Base-by-base conservation (phyloP, 2,888 invertebrate species). In the Liposcelis brunnea region DNA sequence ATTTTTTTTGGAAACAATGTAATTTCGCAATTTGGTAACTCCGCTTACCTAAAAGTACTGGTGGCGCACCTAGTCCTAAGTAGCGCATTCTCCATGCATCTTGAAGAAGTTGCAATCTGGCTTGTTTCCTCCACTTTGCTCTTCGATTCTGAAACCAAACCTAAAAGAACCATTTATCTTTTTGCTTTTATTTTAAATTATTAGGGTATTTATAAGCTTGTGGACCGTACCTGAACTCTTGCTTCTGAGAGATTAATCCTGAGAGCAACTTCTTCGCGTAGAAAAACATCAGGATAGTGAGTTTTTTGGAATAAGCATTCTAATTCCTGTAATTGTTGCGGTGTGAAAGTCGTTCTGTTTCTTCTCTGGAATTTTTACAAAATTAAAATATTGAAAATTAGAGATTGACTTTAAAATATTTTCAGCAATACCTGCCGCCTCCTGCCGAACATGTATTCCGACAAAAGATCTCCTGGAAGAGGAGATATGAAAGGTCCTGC, bases 221-320 rank as follows among this genome's bases (percentile, higher is more conserved):
- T n/a, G 32, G 10, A 10, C 32, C 32, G 32, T 32, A 85, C 86
- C 74, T 93, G 91, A 35, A 93, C 90, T 59, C 91, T 74, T 40
- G 91, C 91, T 66, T 93, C 93, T 2, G 90, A 87, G 6, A 93
- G 70, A 59, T 82, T 87, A 55, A 91, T 91, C 60, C 89, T 72
- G 48, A 89, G 64, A 0, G 93, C 93, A 7, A 91, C 86, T 65
- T 91, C 90, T 62, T 93, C 93, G 54, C 91, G 73, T 46, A 85
- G 64, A 57, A 77, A 77, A 16, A 91, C 91, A 58, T 91, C 91
- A 5, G 91, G 93, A 61, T 93, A 93, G 58, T 91, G 91, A 1
- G 91, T 93, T 64, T 89, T 87, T 62, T 89, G 87, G 64, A 93
- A 93, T 16, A 93, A 70, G 0, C 86, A 80, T 61, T 93, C 93